A percentile compares a stretch with the other conserved stretches of the same genome.
These are phyloP conservation scores for Hippoglossus stenolepis DNA, from an alignment of 2,113 vertebrate species.

Conservation along the genomic window DNA sequence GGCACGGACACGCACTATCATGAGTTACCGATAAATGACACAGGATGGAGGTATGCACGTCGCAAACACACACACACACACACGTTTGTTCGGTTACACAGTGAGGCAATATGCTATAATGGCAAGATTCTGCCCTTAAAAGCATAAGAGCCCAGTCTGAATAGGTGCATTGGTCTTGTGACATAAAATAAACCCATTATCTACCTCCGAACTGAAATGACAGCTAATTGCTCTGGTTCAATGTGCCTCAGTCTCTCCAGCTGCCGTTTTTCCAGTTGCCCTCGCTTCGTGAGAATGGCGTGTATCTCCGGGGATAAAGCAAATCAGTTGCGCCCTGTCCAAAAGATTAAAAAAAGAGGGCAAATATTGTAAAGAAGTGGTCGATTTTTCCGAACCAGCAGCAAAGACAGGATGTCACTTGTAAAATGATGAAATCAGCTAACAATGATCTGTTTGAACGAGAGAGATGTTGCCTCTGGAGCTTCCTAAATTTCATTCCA, in stretches of 20 bases:
- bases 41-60: conserved; percentile 16
- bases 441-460: conserved; percentile 5
- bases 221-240: conserved; percentile 13
- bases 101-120: conserved; percentile 16
- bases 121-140: conserved; percentile 12
- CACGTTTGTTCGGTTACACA: background rate
- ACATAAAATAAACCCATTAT: background rate
- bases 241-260: conserved; percentile 1
- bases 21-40: conserved; percentile 19
- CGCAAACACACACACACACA: background rate
- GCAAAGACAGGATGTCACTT: background rate
- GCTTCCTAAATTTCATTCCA: conserved; percentile 8
- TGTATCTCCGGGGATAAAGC: background rate
- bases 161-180: conserved; percentile 5
- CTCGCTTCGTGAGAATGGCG: background rate
- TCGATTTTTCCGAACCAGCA: background rate
- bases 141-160: background rate
- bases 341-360: background rate
- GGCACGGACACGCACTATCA: background rate
- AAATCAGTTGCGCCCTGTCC: conserved; percentile 4
- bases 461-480: background rate
- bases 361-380: background rate
- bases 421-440: background rate
- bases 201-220: conserved; percentile 20
- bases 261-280: conserved; percentile 9